phyloP scores from a whole-genome alignment of 2,888 invertebrate genomes.

The Chymomyza caudatula region DNA sequence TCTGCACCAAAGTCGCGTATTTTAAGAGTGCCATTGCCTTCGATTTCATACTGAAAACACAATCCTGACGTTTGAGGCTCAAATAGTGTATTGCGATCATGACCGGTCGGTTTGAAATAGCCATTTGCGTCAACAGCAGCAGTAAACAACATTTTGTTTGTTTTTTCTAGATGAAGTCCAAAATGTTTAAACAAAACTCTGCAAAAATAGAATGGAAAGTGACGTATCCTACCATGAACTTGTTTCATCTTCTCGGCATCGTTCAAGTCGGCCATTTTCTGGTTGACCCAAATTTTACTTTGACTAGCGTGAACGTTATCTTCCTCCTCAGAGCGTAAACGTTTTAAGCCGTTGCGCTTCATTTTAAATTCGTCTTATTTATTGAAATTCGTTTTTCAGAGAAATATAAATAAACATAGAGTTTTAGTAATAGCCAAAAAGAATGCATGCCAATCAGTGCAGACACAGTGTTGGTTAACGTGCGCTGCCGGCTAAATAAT shows the following conservation, averaged over 20 bases:
- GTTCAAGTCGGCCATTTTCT: conserved; percentile 51
- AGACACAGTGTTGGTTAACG: no score
- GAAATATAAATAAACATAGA: no score
- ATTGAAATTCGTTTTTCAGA: neutral
- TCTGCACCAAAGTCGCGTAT: conserved; percentile 48
- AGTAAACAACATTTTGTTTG: conserved; percentile 56
- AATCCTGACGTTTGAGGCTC: conserved; percentile 9
- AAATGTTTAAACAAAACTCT: neutral
- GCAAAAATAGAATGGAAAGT: neutral
- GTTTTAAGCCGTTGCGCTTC: conserved; percentile 22
- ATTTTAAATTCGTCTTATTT: neutral
- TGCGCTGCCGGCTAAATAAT: no score
- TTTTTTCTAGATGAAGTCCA: conserved; percentile 52
- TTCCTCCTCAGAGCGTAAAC: conserved; percentile 49
- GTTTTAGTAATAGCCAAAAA: no score
- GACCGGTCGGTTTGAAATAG: neutral
- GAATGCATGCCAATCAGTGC: no score
- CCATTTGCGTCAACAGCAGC: conserved; percentile 45
- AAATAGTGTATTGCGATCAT: neutral
- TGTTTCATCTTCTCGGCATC: conserved; percentile 63
- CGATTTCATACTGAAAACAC: conserved; percentile 47
- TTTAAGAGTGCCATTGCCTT: conserved; percentile 63
- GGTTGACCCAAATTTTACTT: conserved; percentile 58
- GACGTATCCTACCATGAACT: conserved; percentile 56
- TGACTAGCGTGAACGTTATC: conserved; percentile 45